Conservation (phyloP, 64 coral and sea anemone genomes). For the Montipora efflorescens region DNA sequence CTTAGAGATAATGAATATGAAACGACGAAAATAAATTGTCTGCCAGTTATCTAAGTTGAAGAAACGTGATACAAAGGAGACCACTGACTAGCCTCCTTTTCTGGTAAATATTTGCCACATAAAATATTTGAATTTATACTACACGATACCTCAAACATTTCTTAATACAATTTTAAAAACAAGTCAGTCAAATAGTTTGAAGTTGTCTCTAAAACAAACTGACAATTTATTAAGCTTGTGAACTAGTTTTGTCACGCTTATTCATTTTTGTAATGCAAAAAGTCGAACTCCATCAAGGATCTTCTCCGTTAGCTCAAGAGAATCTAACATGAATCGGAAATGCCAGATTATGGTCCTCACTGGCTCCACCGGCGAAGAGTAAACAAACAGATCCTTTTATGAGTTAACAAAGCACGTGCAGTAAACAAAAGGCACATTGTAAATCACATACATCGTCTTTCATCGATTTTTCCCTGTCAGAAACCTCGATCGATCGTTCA, state of each 20-base stretch:
- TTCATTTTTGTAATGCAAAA: no score
- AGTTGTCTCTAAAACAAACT: no score
- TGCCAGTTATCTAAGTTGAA: no score
- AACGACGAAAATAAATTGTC: no score
- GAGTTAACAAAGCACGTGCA: constrained; percentile 28
- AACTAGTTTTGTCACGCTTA: no score
- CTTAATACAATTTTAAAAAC: not conserved
- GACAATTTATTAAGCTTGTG: no score
- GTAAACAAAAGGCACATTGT: constrained; percentile 41
- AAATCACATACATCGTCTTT: not conserved
- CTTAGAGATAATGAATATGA: no score
- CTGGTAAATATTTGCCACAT: no score
- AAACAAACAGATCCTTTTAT: constrained; percentile 33
- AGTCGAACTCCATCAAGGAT: not conserved
- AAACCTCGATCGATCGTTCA: constrained; percentile 5
- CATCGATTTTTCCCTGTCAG: not conserved
- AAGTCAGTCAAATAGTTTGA: not conserved
- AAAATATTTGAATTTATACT: constrained; percentile 9
- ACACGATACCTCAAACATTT: not conserved
- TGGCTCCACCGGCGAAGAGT: not conserved
- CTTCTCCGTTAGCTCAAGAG: not conserved
- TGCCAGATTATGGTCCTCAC: not conserved
- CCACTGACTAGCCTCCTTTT: no score
- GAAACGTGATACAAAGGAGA: no score
- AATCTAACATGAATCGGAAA: not conserved